Base-by-base conservation (phyloP, 2,113 vertebrate species). In the Corvus moneduloides region DNA sequence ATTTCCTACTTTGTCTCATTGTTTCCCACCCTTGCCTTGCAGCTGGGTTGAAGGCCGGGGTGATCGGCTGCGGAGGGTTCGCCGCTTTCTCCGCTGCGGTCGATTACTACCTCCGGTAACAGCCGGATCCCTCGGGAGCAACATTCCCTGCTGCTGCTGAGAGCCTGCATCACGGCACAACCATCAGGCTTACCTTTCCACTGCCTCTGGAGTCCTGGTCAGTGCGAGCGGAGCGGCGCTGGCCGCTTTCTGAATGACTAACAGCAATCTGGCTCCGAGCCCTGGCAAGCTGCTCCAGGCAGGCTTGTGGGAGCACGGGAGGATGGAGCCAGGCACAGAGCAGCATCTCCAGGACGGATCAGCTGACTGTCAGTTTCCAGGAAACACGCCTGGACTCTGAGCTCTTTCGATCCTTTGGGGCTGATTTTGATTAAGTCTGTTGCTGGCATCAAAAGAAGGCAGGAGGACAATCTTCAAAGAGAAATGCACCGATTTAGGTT, bases 81-180 rank as follows among this genome's bases (percentile, higher is more conserved):
- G 99, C 99, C 16, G 99, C 99, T 4, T 99, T 99, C 95, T 99
- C 99, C 5, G 99, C 99, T 8, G 99, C 98, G 0, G 99, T 99
- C 1, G 98, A 99, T 95, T 99, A 99, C 94, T 99, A 99, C 84
- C 97, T 99, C 3, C 97, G 99, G 73, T 99, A 98, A 98, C 77
- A 23, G 86, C 2, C 7, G 16, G 15, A 24, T 46, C 89, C 84
- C 35, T 3, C 2, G 5, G 85, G 74, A 71, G 89, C 69, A 33
- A 28, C 81, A 6, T 11, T 32, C 72, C 87, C 90, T 30, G 74
- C 82, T 85, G 89, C 91, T 91, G 87, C 87, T 58, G 13, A 58
- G 84, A 90, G 89, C 89, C 90, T 95, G 83, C 94, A 86, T 24
- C 88, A 48, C 2, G 1, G 90, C 90, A 81, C 48, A 75, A 72